phyloP scores from a whole-genome alignment of 1,140 invertebrate species.

The Brachionus plicatilis region DNA sequence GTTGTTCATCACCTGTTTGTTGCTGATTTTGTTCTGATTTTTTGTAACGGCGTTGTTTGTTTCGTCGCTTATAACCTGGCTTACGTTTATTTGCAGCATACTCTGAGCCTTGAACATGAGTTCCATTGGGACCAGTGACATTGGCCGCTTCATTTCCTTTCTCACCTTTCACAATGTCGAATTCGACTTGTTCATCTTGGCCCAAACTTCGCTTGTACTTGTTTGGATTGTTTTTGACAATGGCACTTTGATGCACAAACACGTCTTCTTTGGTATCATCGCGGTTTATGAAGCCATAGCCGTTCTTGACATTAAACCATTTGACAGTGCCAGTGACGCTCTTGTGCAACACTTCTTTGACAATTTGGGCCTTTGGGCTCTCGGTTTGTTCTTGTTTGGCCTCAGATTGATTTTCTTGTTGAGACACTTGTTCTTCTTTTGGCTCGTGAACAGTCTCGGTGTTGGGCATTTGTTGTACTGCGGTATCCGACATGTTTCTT shows the following conservation, averaged over 20 bases:
- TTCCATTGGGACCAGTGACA: conserved; percentile 87
- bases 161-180: conserved; percentile 78
- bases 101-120: conserved; percentile 85
- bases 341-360: neutral
- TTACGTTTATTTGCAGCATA: conserved; percentile 68
- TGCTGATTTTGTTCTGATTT: neutral
- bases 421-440: neutral
- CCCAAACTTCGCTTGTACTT: conserved; percentile 96
- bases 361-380: neutral
- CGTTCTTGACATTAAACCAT: conserved; percentile 65
- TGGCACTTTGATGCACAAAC: conserved; percentile 91
- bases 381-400: neutral
- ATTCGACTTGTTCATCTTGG: conserved; percentile 95
- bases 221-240: conserved; percentile 89
- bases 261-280: conserved; percentile 99
- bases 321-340: conserved; percentile 80
- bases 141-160: conserved; percentile 88
- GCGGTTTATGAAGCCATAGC: conserved; percentile 73
- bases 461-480: neutral
- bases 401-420: neutral
- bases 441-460: neutral
- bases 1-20: neutral
- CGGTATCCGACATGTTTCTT: conserved; percentile 5
- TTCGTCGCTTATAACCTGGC: conserved; percentile 9
- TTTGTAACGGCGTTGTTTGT: neutral